A percentile compares a stretch with the other conserved stretches of the same genome.
phyloP scores from a whole-genome alignment of 2,113 vertebrate species.

The Alligator sinensis region DNA sequence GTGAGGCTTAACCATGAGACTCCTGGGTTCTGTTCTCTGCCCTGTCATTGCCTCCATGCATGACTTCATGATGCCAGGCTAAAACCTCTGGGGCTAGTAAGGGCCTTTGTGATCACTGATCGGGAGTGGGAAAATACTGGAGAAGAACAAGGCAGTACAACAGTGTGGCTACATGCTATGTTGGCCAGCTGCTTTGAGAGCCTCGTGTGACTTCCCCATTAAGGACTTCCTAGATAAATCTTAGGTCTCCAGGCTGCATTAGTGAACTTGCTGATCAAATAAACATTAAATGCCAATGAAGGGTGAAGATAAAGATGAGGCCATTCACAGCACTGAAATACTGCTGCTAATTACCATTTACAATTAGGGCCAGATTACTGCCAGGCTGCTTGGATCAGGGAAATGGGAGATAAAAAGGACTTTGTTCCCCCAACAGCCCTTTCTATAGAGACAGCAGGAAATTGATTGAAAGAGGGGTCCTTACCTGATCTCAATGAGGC shows the following conservation, averaged over 20 bases:
- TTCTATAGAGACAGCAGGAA: neutral
- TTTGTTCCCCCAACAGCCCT: rapidly evolving
- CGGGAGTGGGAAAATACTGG: neutral
- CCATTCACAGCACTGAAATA: rapidly evolving
- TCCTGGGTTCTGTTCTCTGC: neutral
- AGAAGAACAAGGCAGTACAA: neutral
- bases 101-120: neutral
- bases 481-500: neutral
- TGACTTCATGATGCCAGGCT: neutral
- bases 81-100: neutral
- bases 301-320: neutral
- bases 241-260: rapidly evolving
- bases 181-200: neutral
- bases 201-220: neutral
- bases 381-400: neutral
- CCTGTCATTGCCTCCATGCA: neutral
- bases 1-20: neutral
- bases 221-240: rapidly evolving
- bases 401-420: neutral
- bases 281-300: rapidly evolving
- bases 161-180: neutral
- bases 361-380: neutral
- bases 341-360: rapidly evolving
- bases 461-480: neutral
- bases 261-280: rapidly evolving